Base-by-base conservation (phyloP, 2,888 invertebrate genomes). In the Oxycera nigricornis region DNA sequence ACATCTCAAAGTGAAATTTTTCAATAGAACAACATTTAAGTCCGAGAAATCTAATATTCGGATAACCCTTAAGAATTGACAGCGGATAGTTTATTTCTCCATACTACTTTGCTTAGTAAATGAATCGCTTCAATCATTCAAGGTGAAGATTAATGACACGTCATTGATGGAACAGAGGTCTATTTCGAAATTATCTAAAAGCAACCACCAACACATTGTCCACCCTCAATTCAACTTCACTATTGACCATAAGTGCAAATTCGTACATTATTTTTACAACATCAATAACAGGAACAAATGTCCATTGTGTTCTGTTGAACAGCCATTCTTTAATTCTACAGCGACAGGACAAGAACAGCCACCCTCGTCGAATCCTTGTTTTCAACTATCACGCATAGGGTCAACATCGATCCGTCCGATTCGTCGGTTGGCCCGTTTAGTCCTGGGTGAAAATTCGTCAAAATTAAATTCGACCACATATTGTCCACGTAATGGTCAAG, bases 401-500 rank as follows among this genome's bases (percentile, higher is more conserved):
- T 65, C 62, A 61, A 20, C 28, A 14, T n/a, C 46, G 41, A 24
- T 17, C 22, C 31, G 22, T 39, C 68, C 52, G 24, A 31, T 70
- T 22, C n/a, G n/a, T n/a, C n/a, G n/a, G n/a, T n/a, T n/a, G n/a
- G n/a, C n/a, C n/a, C n/a, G n/a, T n/a, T n/a, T n/a, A n/a, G n/a
- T n/a, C n/a, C n/a, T n/a, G 39, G 30, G 73, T 39, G 46, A 26
- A 41, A 46, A 35, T 14, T 20, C 22, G 30, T 20, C 6, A 59
- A 26, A 62, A 72, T 52, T 39, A 30, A 35, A 41, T 39, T 50
- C 20, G 20, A 35, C 61, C 57, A 52, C 30, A 59, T 65, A 75
- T 73, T 73, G 75, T 68, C 73, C 72, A 30, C 20, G 17, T 70
- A 41, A 52, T 75, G 73, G 75, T 75, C 75, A 75, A 31, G 68